Evolutionary conservation across 1,140 invertebrate genomes (phyloP), one percentile per base, ranked within the genome.

Genomic region (Lordiphosa collinella): DNA sequence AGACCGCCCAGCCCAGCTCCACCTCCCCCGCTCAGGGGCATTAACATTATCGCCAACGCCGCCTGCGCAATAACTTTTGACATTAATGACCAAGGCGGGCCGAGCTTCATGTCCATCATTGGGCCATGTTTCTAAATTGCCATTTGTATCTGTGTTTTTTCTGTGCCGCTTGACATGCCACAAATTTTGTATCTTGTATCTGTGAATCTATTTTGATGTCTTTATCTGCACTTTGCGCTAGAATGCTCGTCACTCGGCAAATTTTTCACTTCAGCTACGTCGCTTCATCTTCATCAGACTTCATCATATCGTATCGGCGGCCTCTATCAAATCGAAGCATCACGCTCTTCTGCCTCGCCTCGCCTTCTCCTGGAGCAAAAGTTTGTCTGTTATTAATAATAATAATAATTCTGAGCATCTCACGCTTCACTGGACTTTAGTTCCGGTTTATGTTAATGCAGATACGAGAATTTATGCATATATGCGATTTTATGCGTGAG

Each of bases 1-100:
- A 62, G 44, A 40, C 55, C 37, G 38, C 67, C 47, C 60, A 40
- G 25, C 47, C 60, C 48, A 54, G 52, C 50, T 32, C 13, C n/a
- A 9, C 36, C 34, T 29, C 16, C 11, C 13, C 7, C 14, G 47
- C n/a, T 22, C 52, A 31, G 44, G 60, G 62, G 40, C 53, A 55
- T 64, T 64, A 63, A 66, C 70, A 67, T 73, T 73, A 73, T 72
- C 69, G 69, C 60, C 48, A 18, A 44, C 53, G 55, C 78, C 68
- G 78, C 64, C 79, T 76, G 66, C 71, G 78, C 76, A 76, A 82
- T 82, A 82, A 82, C 76, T 82, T 82, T 82, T 78, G 78, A 72
- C 72, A 84, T 84, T 84, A 84, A 84, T 84, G 78, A 73, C 72
- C 78, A 53, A 48, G 53, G 43, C 37, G 16, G 48, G 34, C 56